Percentiles rank a stretch among this genome's conserved stretches.
These are phyloP conservation scores for Neosilurus hyrtlii DNA, from an alignment of 2,797 vertebrate species.

Conservation along the genomic window DNA sequence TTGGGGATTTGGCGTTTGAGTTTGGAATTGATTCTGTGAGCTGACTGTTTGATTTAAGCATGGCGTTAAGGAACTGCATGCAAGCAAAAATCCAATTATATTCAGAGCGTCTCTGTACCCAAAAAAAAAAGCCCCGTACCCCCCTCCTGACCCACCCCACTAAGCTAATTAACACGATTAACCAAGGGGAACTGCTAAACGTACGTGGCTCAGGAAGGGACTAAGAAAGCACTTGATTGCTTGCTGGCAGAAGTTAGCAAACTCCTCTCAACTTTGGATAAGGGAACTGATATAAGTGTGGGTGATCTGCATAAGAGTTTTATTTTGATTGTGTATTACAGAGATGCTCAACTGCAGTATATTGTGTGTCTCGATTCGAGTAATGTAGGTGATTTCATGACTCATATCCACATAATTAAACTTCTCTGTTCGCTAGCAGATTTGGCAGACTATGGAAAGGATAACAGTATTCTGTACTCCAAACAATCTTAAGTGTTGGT, in stretches of 20 bases:
- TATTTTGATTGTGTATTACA: slow-evolving; percentile 4
- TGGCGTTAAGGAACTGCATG: slow-evolving; percentile 56
- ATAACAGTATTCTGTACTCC: too few species aligned
- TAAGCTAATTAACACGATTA: slow-evolving; percentile 57
- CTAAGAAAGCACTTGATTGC: slow-evolving; percentile 22
- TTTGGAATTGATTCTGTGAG: slow-evolving; percentile 63
- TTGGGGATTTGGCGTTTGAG: slow-evolving; percentile 57
- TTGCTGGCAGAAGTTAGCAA: slow-evolving; percentile 27
- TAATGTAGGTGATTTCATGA: too few species aligned
- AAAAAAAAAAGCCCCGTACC: slow-evolving; percentile 38
- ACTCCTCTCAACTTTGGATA: slow-evolving; percentile 12
- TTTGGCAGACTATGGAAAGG: too few species aligned
- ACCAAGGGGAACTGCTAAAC: slow-evolving; percentile 56
- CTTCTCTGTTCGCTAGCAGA: too few species aligned
- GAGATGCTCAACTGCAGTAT: background rate
- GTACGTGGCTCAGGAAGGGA: slow-evolving; percentile 45
- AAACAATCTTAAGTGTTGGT: too few species aligned
- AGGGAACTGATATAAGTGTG: slow-evolving; percentile 3
- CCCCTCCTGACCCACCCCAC: slow-evolving; percentile 45
- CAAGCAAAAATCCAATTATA: slow-evolving; percentile 55
- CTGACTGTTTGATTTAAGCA: slow-evolving; percentile 64
- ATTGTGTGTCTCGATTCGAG: background rate
- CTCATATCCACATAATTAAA: too few species aligned
- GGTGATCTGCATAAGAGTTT: slow-evolving; percentile 23
- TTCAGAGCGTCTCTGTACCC: slow-evolving; percentile 50